Percentiles rank a stretch among this genome's conserved stretches.
phyloP scores from a whole-genome alignment of 2,113 vertebrate species.

The Amphilophus citrinellus region DNA sequence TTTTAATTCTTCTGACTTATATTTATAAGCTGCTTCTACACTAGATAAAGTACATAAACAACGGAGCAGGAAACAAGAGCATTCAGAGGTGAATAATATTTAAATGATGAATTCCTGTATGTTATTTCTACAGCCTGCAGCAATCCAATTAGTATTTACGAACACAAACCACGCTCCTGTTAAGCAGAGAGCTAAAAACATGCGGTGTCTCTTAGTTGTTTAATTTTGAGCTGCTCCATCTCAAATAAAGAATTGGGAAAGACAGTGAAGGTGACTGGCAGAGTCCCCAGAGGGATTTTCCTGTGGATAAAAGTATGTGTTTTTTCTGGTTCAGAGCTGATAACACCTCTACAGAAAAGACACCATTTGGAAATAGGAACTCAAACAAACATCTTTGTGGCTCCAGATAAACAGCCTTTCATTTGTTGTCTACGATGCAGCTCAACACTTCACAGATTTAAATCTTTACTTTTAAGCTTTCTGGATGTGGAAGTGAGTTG shows the following conservation, averaged over 20 bases:
- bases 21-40: conserved; percentile 27
- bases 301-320: conserved; percentile 54
- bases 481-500: conserved; percentile 13
- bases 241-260: conserved; percentile 59
- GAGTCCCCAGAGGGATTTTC: conserved; percentile 64
- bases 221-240: conserved; percentile 36
- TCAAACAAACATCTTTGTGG: conserved; percentile 51
- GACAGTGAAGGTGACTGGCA: conserved; percentile 74
- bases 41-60: conserved; percentile 46
- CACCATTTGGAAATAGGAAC: conserved; percentile 51
- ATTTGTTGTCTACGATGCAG: conserved; percentile 36
- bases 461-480: conserved; percentile 44
- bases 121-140: conserved; percentile 55
- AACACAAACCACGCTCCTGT: conserved; percentile 17
- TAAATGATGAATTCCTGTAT: conserved; percentile 48
- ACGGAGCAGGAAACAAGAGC: conserved; percentile 40
- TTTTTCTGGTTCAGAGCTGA: conserved; percentile 67
- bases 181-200: conserved; percentile 18
- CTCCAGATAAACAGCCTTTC: conserved; percentile 55
- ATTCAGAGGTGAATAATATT: conserved; percentile 47
- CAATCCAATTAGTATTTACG: conserved; percentile 60
- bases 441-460: conserved; percentile 42
- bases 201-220: conserved; percentile 30
- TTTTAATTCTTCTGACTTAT: conserved; percentile 38
- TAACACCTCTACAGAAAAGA: conserved; percentile 55